These are phyloP conservation scores for Sturnus vulgaris DNA, from an alignment of 2,113 vertebrate genomes.

Conservation along the genomic window DNA sequence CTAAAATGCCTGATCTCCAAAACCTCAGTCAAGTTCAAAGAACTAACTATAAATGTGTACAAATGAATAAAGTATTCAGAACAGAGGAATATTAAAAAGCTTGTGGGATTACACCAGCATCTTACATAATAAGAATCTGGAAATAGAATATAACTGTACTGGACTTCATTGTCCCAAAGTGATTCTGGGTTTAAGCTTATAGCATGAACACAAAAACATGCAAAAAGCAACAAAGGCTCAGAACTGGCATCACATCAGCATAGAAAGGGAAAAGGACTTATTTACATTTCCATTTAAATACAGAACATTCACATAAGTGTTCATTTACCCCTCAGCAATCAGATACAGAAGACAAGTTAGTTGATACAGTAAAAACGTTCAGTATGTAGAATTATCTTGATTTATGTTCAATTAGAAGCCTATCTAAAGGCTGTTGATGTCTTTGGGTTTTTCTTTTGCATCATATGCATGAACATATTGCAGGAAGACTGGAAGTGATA, in stretches of 20 bases:
- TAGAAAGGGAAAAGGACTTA: background rate
- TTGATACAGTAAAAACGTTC: background rate
- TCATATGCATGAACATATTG: background rate
- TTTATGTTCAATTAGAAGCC: background rate
- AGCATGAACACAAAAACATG: background rate
- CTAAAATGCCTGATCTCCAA: background rate
- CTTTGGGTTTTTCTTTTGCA: background rate
- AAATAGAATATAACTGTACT: background rate
- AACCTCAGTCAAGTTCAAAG: background rate
- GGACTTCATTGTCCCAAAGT: background rate
- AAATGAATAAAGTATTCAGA: background rate
- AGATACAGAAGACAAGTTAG: background rate
- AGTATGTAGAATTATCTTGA: background rate
- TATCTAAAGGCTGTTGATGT: background rate
- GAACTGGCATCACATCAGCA: background rate
- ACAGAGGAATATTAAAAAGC: background rate
- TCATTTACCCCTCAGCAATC: background rate
- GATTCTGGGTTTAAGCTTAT: background rate
- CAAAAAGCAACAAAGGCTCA: background rate
- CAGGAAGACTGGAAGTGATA: background rate
- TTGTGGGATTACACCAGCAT: background rate
- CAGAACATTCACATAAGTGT: background rate
- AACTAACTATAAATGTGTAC: background rate
- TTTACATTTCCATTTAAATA: background rate
- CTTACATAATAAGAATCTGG: background rate